phyloP scores from a whole-genome alignment of 2,888 invertebrate species.

The Phaonia tiefii region DNA sequence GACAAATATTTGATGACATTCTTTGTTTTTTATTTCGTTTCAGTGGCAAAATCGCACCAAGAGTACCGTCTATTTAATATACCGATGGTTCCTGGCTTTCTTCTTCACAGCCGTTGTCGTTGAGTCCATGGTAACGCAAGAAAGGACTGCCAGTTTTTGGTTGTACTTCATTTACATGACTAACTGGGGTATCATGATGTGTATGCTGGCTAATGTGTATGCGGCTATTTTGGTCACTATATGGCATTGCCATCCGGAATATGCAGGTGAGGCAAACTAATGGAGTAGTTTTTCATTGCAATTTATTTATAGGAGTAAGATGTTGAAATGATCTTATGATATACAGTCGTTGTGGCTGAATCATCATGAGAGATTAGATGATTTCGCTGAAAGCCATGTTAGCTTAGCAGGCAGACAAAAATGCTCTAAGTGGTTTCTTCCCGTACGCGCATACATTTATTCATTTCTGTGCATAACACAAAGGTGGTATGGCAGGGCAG shows the following conservation, averaged over 20 bases:
- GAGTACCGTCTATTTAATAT: slow-evolving; percentile 77
- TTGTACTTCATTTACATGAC: slow-evolving; percentile 80
- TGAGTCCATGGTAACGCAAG: slow-evolving; percentile 74
- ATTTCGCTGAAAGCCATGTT: no score
- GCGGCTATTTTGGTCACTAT: slow-evolving; percentile 77
- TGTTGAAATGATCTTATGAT: background rate
- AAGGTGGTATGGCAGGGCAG: no score
- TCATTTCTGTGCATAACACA: no score
- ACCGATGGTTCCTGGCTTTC: slow-evolving; percentile 78
- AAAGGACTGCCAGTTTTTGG: slow-evolving; percentile 72
- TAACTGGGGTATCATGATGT: slow-evolving; percentile 79
- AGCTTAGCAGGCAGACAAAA: no score
- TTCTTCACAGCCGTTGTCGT: slow-evolving; percentile 78
- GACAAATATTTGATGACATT: background rate
- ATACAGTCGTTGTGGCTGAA: no score
- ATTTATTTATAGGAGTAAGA: background rate
- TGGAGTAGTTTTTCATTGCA: no score
- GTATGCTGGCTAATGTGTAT: slow-evolving; percentile 77
- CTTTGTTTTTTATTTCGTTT: slow-evolving; percentile 26
- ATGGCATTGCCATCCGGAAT: slow-evolving; percentile 79
- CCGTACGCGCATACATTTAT: no score
- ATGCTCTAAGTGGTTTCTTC: no score
- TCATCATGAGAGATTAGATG: no score
- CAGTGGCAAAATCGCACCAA: slow-evolving; percentile 80
- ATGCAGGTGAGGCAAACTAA: slow-evolving; percentile 74